Base-by-base conservation (phyloP, 1,140 invertebrate species). In the Papilio machaon region DNA sequence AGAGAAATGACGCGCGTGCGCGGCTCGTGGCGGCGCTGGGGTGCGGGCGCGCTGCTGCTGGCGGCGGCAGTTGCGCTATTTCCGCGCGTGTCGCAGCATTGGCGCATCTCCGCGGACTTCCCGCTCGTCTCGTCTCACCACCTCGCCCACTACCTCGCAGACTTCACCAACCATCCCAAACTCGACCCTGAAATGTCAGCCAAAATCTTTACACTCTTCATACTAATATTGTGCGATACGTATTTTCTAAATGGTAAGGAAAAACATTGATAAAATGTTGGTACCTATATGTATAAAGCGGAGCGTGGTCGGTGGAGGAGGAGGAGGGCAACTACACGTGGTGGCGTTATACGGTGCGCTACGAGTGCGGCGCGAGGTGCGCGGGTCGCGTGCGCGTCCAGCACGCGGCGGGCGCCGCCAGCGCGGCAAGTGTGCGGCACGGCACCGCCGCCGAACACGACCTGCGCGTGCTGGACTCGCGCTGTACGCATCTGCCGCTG, bases 301-400 rank as follows among this genome's bases (percentile, higher is more conserved):
- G 82, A 0, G 38, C 86, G 35, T 93, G 91, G 91, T 60, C 79
- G 7, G 77, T 93, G n/a, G 87, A 88, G 75, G 83, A 87, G 23
- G 89, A 93, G 78, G 46, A 35, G 38, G 84, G 87, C 83, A 91
- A 93, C 86, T 87, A 87, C 82, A 87, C 88, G 67, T 83, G 80
- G 75, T 93, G 91, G 91, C 80, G 83, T 6, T 92, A 92, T 85
- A 74, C 76, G 58, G 89, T 89, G 85, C 23, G 67, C 73, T 93
- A 88, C 86, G 10, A 52, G 82, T 93, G 91, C 87, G 91, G 91
- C 30, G 74, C 85, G 82, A 85, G 87, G 35, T 93, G 91, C 86
- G n/a, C n/a, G 5, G 91, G 90, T 0, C 85, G 84, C 77, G 90
- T 70, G 74, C 75, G 60, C 75, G 58, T 79, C 77, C 79, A 78